Evolutionary conservation across 2,113 vertebrate genomes (phyloP), one percentile per base, ranked within the genome.

Genomic region (Cettia cetti): DNA sequence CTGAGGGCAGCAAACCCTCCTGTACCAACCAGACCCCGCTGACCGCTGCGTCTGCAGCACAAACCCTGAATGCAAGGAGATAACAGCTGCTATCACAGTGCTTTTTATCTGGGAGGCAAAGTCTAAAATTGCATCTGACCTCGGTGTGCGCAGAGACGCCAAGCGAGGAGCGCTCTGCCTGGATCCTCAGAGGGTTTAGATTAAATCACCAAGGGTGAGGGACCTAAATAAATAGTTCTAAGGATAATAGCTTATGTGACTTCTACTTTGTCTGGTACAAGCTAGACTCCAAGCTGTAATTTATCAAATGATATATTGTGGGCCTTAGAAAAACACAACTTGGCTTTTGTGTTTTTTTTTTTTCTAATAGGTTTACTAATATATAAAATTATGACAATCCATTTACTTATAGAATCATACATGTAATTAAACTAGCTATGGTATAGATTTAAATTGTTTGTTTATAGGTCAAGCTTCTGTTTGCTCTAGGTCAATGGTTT

Each of bases 71-170:
- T 75, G 86, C 76, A 53, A 0, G 53, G 10, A 78, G 65, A 37
- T 78, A 94, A 79, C 79, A 82, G 81, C 77, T 82, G 69, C 75
- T 95, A 70, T 61, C 78, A 22, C 2, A 2, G 76, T 3, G 77
- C 54, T 68, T 93, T 80, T 92, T 70, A 88, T 89, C 92, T 75
- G 64, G 15, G 64, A 94, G 76, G 82, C 76, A 50, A 90, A 86
- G 88, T 35, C 93, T 78, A 49, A 84, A 86, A 89, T 93, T 95
- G 76, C 72, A 26, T 37, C 82, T 92, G 90, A 81, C 92, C 90
- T 44, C 75, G 53, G 39, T 47, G 30, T 19, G 64, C 7, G 7
- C 54, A 24, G 71, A 72, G 87, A 47, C 1, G 2, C 53, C 90
- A 15, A 64, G 64, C 4, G 40, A 80, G 60, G 75, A 89, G 79